Evolutionary conservation across 1,140 invertebrate species (phyloP).

Genomic region (Pygmarrhopalites habei): DNA sequence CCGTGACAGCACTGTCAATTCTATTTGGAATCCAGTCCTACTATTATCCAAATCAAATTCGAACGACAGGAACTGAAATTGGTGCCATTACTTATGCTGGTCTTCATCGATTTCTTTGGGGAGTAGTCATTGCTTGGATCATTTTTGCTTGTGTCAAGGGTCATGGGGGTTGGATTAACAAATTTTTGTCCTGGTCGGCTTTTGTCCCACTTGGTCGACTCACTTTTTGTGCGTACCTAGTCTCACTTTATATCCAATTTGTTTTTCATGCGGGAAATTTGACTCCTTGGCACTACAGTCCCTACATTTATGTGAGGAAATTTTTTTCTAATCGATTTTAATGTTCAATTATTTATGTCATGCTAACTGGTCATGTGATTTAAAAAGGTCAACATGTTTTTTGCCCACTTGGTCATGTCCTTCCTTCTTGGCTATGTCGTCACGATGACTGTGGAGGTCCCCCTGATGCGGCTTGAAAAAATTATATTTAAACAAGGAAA

Average conservation of each 20-base stretch:
- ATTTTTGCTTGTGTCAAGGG: constrained; percentile 52
- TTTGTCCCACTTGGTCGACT: constrained; percentile 52
- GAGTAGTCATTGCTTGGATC: constrained; percentile 57
- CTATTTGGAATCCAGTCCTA: constrained; percentile 42
- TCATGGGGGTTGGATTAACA: constrained; percentile 53
- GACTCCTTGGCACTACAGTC: constrained; percentile 45
- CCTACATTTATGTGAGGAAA: constrained; percentile 41
- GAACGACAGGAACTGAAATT: neutral
- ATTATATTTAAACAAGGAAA: too few relatives aligned
- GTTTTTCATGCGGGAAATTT: neutral
- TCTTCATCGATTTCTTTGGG: constrained; percentile 55
- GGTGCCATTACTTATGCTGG: constrained; percentile 52
- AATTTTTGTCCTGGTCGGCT: constrained; percentile 49
- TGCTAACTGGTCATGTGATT: too few relatives aligned
- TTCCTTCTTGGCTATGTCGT: neutral
- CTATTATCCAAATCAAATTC: constrained; percentile 40
- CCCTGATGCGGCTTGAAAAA: neutral
- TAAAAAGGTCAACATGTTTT: neutral
- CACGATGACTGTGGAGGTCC: neutral
- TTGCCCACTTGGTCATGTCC: too few relatives aligned
- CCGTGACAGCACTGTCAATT: constrained; percentile 33
- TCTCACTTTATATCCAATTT: neutral
- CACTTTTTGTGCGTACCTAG: constrained; percentile 49
- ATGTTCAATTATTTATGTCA: too few relatives aligned
- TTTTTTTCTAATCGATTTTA: too few relatives aligned